Conservation (phyloP, 2,113 vertebrate species). For the Brachirus orientalis region DNA sequence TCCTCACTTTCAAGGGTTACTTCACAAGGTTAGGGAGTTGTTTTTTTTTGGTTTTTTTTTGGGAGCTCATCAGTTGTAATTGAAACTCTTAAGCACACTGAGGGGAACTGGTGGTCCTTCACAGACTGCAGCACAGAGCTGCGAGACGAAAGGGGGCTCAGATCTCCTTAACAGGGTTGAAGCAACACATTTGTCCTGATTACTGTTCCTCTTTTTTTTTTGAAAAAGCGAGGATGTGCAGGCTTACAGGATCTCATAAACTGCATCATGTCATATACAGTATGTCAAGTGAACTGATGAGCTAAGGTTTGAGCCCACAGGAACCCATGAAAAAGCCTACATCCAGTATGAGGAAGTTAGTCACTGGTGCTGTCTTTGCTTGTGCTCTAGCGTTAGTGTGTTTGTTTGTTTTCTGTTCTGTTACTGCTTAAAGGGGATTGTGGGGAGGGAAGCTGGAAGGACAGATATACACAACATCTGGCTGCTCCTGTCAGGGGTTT, state of each 20-base stretch:
- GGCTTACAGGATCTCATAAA: constrained; percentile 33
- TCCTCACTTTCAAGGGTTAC: constrained; percentile 29
- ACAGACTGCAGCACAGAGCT: constrained; percentile 12
- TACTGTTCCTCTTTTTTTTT: constrained; percentile 15
- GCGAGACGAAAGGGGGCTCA: constrained; percentile 10
- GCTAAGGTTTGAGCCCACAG: constrained; percentile 40
- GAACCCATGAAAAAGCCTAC: constrained; percentile 39
- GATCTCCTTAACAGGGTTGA: constrained; percentile 54
- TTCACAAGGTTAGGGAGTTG: constrained; percentile 10
- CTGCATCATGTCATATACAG: constrained; percentile 13
- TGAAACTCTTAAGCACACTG: constrained; percentile 67
- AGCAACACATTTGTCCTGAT: constrained; percentile 29
- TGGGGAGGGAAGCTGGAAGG: constrained; percentile 22
- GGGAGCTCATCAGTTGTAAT: constrained; percentile 36
- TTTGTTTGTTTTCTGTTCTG: constrained; percentile 64
- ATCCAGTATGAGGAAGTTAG: constrained; percentile 41
- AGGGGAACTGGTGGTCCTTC: constrained; percentile 28
- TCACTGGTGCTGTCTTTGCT: constrained; percentile 66
- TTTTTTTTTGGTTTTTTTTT: constrained; percentile 1
- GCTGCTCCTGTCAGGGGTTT: constrained; percentile 42
- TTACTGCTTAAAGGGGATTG: constrained; percentile 51
- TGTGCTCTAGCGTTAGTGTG: constrained; percentile 66
- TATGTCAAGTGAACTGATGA: constrained; percentile 23
- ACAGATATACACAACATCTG: constrained; percentile 3
- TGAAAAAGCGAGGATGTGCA: neutral